Percentiles rank a stretch among this genome's conserved stretches.
These are phyloP conservation scores for Apis laboriosa DNA, from an alignment of 1,140 invertebrate species.

Conservation along the genomic window DNA sequence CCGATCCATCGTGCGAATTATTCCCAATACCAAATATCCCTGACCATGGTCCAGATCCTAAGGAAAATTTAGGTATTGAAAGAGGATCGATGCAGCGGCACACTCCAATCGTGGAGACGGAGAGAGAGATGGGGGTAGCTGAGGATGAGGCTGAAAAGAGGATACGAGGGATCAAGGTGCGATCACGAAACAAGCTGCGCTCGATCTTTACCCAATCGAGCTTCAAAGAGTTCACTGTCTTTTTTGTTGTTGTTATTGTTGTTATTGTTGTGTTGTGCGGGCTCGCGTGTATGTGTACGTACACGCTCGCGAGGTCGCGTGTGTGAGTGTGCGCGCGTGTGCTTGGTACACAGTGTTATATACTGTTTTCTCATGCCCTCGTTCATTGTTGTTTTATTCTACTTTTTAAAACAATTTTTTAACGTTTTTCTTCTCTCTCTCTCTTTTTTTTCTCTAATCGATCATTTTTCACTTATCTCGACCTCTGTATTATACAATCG, in stretches of 20 bases:
- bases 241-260: conserved; percentile 6
- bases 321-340: neutral
- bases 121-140: conserved; percentile 65
- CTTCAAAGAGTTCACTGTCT: conserved; percentile 40
- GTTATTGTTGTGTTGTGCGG: conserved; percentile 8
- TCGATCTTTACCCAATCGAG: conserved; percentile 62
- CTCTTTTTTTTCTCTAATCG: neutral
- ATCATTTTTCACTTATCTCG: conserved; percentile 21
- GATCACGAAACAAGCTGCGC: conserved; percentile 66
- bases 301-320: neutral
- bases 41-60: conserved; percentile 47
- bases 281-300: conserved; percentile 38
- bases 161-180: conserved; percentile 77
- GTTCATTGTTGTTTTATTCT: conserved; percentile 25
- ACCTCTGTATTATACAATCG: neutral
- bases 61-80: conserved; percentile 76
- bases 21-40: neutral
- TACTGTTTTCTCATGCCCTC: conserved; percentile 34
- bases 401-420: conserved; percentile 35
- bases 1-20: neutral
- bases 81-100: conserved; percentile 65
- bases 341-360: conserved; percentile 54
- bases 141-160: conserved; percentile 66
- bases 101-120: conserved; percentile 66
- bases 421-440: neutral